Evolutionary conservation across 2,888 invertebrate species (phyloP), one percentile per base, ranked within the genome.

Genomic region (Neoscelio sp.): DNA sequence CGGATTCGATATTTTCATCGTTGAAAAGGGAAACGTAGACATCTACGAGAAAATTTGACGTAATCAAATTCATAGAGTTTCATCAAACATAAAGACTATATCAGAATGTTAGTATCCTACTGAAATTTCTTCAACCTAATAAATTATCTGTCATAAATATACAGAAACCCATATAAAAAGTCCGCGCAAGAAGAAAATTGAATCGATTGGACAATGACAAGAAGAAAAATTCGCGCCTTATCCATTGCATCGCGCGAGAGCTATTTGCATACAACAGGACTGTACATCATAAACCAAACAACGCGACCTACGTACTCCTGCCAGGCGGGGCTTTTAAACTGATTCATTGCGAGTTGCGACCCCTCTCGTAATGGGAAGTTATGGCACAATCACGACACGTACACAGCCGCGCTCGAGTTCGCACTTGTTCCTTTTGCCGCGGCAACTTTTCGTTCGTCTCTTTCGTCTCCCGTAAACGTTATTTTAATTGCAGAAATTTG

Each of bases 221-320:
- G 48, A 44, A 54, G 54, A 56, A 48, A 52, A 68, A 68, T 28
- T 56, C 23, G 38, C 62, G 81, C 38, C 64, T 73, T 73, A 40
- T 40, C 54, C 54, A 28, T 28, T 33, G 35, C 28, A 70, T 71
- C 60, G 80, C 64, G 58, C 76, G 67, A 48, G 76, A 70, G 56
- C 82, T 82, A 88, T 88, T 87, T 86, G 85, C 88, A 87, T 86
- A 83, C 83, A 83, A 86, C 84, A 83, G 74, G 84, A 84, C 85
- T 86, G 86, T 86, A 40, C 60, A 89, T 88, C 87, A 87, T 85
- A 86, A 86, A 80, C 83, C 87, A 86, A 88, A 87, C 85, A 87
- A 87, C 86, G 82, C 75, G 64, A 73, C 75, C 75, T 74, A 83
- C 84, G 83, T 85, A 85, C 84, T 85, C 82, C 83, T 80, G 84